A percentile compares a stretch with the other conserved stretches of the same genome.
These are phyloP conservation scores for Crotophaga sulcirostris DNA, from an alignment of 2,113 vertebrate species.

Conservation along the genomic window DNA sequence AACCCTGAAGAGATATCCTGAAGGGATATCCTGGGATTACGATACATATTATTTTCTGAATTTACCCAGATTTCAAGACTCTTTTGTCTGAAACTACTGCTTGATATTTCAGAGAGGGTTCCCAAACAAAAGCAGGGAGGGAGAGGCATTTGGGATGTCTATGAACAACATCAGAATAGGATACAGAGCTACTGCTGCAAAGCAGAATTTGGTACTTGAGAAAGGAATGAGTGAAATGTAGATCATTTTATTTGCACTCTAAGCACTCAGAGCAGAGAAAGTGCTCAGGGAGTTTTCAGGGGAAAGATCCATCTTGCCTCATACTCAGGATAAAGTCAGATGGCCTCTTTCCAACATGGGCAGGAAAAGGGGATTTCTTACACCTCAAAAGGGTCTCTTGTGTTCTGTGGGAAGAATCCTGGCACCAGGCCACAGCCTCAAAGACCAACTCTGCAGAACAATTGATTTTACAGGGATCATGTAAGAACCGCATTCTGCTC, in stretches of 20 bases:
- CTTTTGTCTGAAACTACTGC: background rate
- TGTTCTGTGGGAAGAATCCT: background rate
- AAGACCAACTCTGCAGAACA: background rate
- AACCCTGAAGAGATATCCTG: background rate
- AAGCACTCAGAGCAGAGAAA: background rate
- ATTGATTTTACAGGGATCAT: background rate
- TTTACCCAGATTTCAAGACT: background rate
- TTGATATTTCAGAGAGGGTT: background rate
- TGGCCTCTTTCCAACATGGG: background rate
- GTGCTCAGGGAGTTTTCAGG: background rate
- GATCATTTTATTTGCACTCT: background rate
- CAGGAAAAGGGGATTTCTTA: background rate
- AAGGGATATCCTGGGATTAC: background rate
- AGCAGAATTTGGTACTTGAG: background rate
- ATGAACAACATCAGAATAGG: background rate
- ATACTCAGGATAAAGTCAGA: background rate
- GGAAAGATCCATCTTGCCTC: background rate
- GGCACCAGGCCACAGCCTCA: background rate
- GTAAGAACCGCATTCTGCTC: background rate
- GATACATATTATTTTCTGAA: background rate
- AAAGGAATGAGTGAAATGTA: conserved; percentile 4
- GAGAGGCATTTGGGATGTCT: background rate
- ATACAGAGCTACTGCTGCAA: background rate
- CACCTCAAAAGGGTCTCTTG: background rate
- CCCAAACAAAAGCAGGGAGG: background rate